phyloP scores from a whole-genome alignment of 2,797 vertebrate genomes.

The Fistularia commersonii region DNA sequence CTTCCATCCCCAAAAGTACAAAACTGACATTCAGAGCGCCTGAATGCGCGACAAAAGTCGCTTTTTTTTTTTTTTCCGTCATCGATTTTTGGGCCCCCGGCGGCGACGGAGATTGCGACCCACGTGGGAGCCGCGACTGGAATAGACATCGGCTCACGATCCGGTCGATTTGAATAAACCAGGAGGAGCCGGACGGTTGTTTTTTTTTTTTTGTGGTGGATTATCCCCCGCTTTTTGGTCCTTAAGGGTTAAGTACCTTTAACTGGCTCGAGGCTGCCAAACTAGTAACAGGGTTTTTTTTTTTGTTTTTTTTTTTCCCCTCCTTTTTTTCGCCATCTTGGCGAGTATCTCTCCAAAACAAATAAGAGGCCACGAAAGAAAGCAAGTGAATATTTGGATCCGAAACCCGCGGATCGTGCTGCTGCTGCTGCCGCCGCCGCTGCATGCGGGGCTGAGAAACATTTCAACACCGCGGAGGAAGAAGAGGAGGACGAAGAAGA shows the following conservation, averaged over 20 bases:
- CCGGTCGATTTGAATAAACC: conserved; percentile 35
- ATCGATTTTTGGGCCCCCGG: conserved; percentile 55
- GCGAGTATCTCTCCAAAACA: conserved; percentile 59
- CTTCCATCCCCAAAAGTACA: conserved; percentile 60
- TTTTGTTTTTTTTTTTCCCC: too few relatives aligned
- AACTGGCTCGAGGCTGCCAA: neutral
- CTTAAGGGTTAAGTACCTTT: neutral
- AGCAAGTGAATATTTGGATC: conserved; percentile 51
- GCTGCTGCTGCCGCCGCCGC: too few relatives aligned
- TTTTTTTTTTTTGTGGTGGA: too few relatives aligned
- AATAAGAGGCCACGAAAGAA: conserved; percentile 62
- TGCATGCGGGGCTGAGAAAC: too few relatives aligned
- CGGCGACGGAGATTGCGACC: conserved; percentile 42
- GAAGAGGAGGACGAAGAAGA: too few relatives aligned
- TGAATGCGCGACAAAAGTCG: conserved; percentile 32
- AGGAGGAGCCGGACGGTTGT: conserved; percentile 4
- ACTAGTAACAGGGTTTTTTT: conserved; percentile 22
- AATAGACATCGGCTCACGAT: too few relatives aligned
- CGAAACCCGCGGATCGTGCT: too few relatives aligned
- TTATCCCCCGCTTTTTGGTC: too few relatives aligned
- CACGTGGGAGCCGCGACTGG: too few relatives aligned
- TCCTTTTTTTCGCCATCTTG: too few relatives aligned
- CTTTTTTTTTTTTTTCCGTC: conserved; percentile 17
- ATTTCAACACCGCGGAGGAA: too few relatives aligned
- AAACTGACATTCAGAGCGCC: conserved; percentile 62